phyloP scores from a whole-genome alignment of 2,888 invertebrate species.

The Elysia crispata region DNA sequence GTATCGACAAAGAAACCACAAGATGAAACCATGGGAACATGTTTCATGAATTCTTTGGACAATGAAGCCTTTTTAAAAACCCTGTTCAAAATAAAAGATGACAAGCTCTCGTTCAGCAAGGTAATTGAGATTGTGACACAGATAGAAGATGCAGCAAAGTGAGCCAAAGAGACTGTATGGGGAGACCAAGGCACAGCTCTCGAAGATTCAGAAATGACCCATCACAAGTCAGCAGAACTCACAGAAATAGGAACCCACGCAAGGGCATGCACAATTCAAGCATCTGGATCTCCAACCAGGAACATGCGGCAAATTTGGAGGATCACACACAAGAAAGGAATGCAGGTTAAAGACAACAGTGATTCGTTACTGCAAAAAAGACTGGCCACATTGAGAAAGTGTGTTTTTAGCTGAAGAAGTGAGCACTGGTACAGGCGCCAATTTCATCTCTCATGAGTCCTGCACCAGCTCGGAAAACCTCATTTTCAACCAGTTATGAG shows the following conservation, averaged over 20 bases:
- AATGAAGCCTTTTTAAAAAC: background rate
- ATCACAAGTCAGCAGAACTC: no score
- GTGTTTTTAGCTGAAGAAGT: background rate
- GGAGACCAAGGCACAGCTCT: background rate
- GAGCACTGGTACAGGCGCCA: background rate
- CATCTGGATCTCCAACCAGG: background rate
- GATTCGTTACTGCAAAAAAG: background rate
- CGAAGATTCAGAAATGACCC: background rate
- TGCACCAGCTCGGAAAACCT: background rate
- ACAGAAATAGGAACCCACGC: no score
- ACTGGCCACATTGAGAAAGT: background rate
- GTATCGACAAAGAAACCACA: background rate
- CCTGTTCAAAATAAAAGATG: background rate
- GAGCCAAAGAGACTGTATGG: background rate
- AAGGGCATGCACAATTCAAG: background rate
- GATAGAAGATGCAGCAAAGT: background rate
- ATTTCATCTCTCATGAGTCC: background rate
- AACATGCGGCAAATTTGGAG: background rate
- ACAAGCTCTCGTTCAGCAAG: background rate
- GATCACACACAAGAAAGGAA: background rate
- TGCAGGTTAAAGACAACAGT: background rate
- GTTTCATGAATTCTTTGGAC: background rate
- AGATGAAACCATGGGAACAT: background rate
- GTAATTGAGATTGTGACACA: background rate
- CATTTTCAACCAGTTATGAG: background rate